Evolutionary conservation across 2,888 invertebrate genomes (phyloP), one percentile per base, ranked within the genome.

Genomic region (Drosophila suboccidentalis): DNA sequence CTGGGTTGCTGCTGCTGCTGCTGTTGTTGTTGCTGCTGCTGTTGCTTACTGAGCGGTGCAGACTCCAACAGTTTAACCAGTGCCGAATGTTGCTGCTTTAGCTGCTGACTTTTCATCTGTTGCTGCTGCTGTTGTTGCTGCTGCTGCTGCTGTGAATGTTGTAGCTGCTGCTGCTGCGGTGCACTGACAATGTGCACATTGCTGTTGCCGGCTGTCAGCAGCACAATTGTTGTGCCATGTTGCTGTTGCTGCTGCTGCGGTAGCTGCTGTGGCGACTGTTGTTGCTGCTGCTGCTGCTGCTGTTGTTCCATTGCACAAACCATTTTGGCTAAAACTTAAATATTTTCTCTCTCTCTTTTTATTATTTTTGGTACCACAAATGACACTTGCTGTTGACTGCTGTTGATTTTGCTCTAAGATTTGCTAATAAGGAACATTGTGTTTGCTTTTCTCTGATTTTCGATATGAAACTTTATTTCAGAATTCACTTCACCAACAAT

Each of bases 1-100:
- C 63, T 57, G 22, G 63, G 80, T 49, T 87, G 82, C 60, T 78
- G 79, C 38, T 75, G 75, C 11, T 71, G 71, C 13, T 78, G 73
- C 13, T 67, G 66, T 10, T 78, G 78, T 4, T 78, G 76, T 3
- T 80, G 71, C 17, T 78, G 76, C 2, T 80, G 71, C 17, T 78
- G 72, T 8, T 66, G 67, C 80, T 90, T 77, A 83, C 62, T 91
- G 22, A 93, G 87, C 44, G 93, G 93, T 74, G 93, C 93, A 59
- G 94, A 94, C 92, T 95, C 95, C 92, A 95, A 92, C 93, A 95
- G 94, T 93, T 94, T 94, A 91, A 95, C 95, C 90, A 95, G 93
- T 90, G 95, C 95, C 90, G 95, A 94, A 90, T 95, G 95, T 91
- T 94, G 94, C 82, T 94, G 94, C 91, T 95, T 95, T 91, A 95